Evolutionary conservation across 2,113 vertebrate species (phyloP), one percentile per base, ranked within the genome.

Genomic region (Laterallus jamaicensis): DNA sequence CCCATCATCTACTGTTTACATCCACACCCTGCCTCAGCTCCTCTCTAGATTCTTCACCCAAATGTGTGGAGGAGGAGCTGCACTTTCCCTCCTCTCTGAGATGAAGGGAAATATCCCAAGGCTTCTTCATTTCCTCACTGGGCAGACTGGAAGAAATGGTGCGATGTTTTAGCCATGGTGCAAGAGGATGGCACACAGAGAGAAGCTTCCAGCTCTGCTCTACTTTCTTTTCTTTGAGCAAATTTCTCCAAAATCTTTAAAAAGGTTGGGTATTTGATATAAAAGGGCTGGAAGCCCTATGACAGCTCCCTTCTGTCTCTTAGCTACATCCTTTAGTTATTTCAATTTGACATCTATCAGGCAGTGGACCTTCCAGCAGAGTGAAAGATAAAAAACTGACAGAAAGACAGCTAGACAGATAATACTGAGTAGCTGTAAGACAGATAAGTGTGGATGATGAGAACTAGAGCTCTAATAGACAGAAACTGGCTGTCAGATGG

Each of bases 261-360:
- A 49, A 66, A 88, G 10, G 17, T 32, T 64, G 24, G 58, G 6
- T 31, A 29, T 85, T 80, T 73, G 42, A 24, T 62, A 50, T 18
- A 47, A 77, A 88, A 80, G 52, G 75, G 59, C 59, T 95, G 59
- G 73, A 63, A 94, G 64, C 59, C 47, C 55, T 37, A 63, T 60
- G 47, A 62, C 39, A 94, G 37, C 84, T 97, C 71, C 74, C 44
- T 80, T 64, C 66, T 92, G 55, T 42, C 80, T 90, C 81, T 89
- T 75, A 97, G 90, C 56, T 88, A n/a, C 77, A 92, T 89, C 39
- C 56, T 86, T 97, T 89, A 42, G 7, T 94, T 90, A 84, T 89
- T 93, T 71, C 59, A 90, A 16, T 88, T 93, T 96, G 93, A 97
- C 95, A 95, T 75, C 67, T 83, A 86, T 95, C 90, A 96, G 90